Evolutionary conservation across 1,140 invertebrate genomes (phyloP).

Genomic region (Epicauta chinensis): DNA sequence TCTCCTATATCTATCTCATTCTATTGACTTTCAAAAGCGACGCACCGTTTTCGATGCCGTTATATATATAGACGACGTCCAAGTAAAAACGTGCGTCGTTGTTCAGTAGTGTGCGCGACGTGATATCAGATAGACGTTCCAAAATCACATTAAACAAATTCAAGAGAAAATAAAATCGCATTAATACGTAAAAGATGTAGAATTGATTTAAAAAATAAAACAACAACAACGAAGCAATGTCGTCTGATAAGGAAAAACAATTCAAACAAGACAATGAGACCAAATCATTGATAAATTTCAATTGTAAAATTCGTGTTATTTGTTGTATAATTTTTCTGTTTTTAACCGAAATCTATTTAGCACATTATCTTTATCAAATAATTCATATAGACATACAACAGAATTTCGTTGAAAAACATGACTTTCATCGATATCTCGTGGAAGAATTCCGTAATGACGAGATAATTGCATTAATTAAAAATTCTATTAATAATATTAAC

Average conservation of each 20-base stretch:
- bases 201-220: too few species aligned
- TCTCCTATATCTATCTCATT: too few species aligned
- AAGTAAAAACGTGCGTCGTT: too few species aligned
- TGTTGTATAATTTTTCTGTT: slow-evolving; percentile 41
- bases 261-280: slow-evolving; percentile 9
- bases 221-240: slow-evolving; percentile 21
- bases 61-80: too few species aligned
- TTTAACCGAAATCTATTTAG: slow-evolving; percentile 37
- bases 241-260: slow-evolving; percentile 21
- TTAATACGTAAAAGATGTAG: slow-evolving; percentile 1
- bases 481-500: too few species aligned
- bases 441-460: slow-evolving; percentile 26
- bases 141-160: not conserved
- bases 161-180: too few species aligned
- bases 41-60: too few species aligned
- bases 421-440: slow-evolving; percentile 31
- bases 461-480: not conserved
- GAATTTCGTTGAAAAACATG: slow-evolving; percentile 31
- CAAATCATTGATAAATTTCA: slow-evolving; percentile 30
- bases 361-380: slow-evolving; percentile 39
- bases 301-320: slow-evolving; percentile 38
- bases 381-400: slow-evolving; percentile 37
- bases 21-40: too few species aligned
- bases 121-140: too few species aligned
- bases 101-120: too few species aligned